Base-by-base conservation (phyloP, 1,140 invertebrate species). In the Drosophila saltans region DNA sequence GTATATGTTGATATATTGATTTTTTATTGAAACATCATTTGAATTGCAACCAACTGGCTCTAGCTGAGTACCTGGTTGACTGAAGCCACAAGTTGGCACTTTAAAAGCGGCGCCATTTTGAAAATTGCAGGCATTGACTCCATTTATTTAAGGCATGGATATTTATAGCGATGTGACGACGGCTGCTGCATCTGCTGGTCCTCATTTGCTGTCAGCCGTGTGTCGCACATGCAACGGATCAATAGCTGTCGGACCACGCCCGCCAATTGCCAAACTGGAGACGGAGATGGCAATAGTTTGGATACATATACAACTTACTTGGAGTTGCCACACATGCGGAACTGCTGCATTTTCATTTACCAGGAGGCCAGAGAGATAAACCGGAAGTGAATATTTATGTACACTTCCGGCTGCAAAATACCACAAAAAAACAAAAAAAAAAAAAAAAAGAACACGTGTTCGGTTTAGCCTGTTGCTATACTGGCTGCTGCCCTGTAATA, bases 101-200 rank as follows among this genome's bases (percentile, higher is more conserved):
- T 91, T 91, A 91, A 91, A 91, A 80, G 66, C 72, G 82, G 75
- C 80, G 89, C 86, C 88, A 90, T 90, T 90, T 90, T 90, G 82
- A 73, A 88, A 80, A 65, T 68, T 78, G 63, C 64, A 60, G 64
- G 64, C 64, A 80, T 62, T 28, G 9, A 62, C 62, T 68, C 30
- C 64, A 69, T 16, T 16, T 64, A 69, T 81, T 89, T 83, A 89
- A 88, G 78, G 71, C 68, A 48, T 33, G 63, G 33, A 63, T 69
- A 41, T 62, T 48, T 60, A 39, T 58, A 45, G 63, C 58, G 63
- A 63, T 57, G 69, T 73, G 58, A 40, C 61, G 58, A 71, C 30
- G n/a, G 66, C 66, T 28, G 60, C 41, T 64, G 62, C 57, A 62
- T n/a, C 45, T 71, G 16, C 56, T 52, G 40, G 33, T 69, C 67